Conservation (phyloP, 2,888 invertebrate species). For the Scaptomyza caliginosa region DNA sequence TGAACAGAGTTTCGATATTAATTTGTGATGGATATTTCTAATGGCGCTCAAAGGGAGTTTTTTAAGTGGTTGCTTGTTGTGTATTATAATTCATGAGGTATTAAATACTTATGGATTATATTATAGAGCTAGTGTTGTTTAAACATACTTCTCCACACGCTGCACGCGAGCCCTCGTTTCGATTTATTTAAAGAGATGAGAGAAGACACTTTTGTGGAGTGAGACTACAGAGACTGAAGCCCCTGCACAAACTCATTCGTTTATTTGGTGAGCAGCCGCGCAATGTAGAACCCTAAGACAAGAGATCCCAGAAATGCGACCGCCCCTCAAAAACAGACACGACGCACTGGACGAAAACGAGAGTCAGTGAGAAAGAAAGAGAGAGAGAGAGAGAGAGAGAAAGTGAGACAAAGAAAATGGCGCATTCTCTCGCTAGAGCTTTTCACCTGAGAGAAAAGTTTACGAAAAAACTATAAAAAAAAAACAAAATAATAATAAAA, state of each 20-base stretch:
- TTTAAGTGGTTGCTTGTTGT: constrained; percentile 23
- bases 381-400: no score
- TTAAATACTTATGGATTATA: constrained; percentile 29
- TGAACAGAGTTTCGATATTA: constrained; percentile 33
- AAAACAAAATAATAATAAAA: constrained; percentile 46
- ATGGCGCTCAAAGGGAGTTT: constrained; percentile 50
- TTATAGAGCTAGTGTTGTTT: constrained; percentile 67
- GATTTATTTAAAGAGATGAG: constrained; percentile 56
- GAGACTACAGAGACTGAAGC: constrained; percentile 34
- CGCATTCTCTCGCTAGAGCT: constrained; percentile 46
- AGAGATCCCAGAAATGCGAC: constrained; percentile 37
- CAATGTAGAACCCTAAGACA: constrained; percentile 25
- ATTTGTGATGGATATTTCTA: constrained; percentile 19
- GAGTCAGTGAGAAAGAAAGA: background rate
- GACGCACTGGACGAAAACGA: constrained; percentile 46
- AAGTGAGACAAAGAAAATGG: constrained; percentile 20
- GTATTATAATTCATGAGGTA: constrained; percentile 46
- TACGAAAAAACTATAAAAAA: constrained; percentile 75
- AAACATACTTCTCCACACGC: constrained; percentile 78
- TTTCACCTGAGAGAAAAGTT: constrained; percentile 75
- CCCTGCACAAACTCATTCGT: constrained; percentile 54
- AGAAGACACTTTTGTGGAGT: constrained; percentile 43
- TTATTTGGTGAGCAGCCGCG: constrained; percentile 34
- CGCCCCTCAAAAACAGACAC: constrained; percentile 34
- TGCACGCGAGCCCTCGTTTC: constrained; percentile 77